Evolutionary conservation across 2,888 invertebrate genomes (phyloP), one percentile per base, ranked within the genome.

Genomic region (Ormyrus thymus): DNA sequence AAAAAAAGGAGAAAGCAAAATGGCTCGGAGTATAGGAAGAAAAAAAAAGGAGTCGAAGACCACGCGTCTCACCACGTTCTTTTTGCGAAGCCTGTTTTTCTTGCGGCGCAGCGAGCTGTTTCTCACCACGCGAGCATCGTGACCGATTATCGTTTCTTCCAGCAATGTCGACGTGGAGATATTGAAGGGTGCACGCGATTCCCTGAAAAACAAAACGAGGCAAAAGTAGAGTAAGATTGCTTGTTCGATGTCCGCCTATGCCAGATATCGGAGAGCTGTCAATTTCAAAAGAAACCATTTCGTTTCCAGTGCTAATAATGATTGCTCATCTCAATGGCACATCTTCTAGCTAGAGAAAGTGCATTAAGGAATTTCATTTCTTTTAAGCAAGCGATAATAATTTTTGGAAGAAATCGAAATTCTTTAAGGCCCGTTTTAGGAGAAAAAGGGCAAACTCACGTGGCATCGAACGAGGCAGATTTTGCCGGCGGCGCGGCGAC

Each of bases 91-190:
- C 82, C 90, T 89, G 79, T 90, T 88, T 84, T 91, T 92, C 82
- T 89, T 89, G 81, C 91, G 87, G 64, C 91, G 88, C 68, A 91
- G 84, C 29, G 91, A 91, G 83, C 90, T 90, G 74, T 89, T 90
- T 81, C 88, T 89, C 53, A 87, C 87, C 48, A 89, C 89, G 53
- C 88, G 89, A 81, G 88, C 89, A 80, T 90, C 89, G 45, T 86
- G 85, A 61, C 86, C 86, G 73, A 86, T 86, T 55, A 87, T 86
- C 71, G 89, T 87, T 83, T 90, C 90, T 82, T 90, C 92, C 85
- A 92, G 90, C 75, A 92, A 90, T 48, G 92, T 92, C 13, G 92
- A 92, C 65, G 93, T 92, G 7, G 92, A 93, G 79, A 89, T 89
- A 76, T 88, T 87, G 83, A 90, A 89, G 15, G 87, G 86, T 62